Evolutionary conservation across 2,888 invertebrate genomes (phyloP).

Genomic region (Clostera curtula): DNA sequence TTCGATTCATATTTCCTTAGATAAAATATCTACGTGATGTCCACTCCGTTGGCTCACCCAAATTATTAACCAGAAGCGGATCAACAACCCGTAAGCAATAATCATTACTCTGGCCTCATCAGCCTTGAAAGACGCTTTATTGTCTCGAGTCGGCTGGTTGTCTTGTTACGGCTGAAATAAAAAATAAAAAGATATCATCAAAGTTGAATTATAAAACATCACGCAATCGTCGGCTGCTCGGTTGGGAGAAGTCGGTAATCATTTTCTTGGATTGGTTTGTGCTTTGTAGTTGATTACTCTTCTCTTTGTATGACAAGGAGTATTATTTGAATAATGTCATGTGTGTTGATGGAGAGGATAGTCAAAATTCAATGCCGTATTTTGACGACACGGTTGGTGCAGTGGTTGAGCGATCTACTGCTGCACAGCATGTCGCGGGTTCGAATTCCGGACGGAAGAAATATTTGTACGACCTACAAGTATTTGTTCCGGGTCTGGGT

Average conservation of each 20-base stretch:
- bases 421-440: no score
- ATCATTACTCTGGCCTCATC: conserved; percentile 67
- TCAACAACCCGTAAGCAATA: conserved; percentile 65
- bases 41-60: conserved; percentile 20
- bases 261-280: conserved; percentile 30
- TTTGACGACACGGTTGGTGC: no score
- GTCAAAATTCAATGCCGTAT: no score
- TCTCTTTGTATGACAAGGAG: no score
- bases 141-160: conserved; percentile 67
- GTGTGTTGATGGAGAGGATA: no score
- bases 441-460: no score
- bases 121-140: conserved; percentile 66
- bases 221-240: conserved; percentile 43
- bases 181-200: conserved; percentile 59
- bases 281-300: conserved; percentile 6
- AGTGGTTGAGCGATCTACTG: no score
- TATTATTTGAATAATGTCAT: no score
- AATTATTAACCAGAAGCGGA: conserved; percentile 54
- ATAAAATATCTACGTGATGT: no score
- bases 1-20: no score
- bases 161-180: conserved; percentile 59
- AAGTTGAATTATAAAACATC: conserved; percentile 60
- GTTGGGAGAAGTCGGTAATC: conserved; percentile 40
- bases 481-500: no score
- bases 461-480: no score